These are phyloP conservation scores for Montifringilla adamsi DNA, from an alignment of 2,113 vertebrate species.

Conservation along the genomic window DNA sequence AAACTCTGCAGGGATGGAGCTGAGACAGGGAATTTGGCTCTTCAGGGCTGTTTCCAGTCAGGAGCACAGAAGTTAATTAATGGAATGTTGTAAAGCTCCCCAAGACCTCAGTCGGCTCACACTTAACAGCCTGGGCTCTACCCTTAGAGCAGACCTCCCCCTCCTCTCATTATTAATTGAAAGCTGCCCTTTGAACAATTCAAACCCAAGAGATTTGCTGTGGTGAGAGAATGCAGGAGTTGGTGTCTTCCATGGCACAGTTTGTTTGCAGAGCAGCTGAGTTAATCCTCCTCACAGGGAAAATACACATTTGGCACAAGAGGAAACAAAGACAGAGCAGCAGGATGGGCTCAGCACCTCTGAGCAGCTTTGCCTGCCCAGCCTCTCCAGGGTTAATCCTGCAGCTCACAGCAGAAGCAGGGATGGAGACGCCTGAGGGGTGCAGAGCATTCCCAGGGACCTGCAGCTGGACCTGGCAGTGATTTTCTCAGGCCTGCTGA, in stretches of 20 bases:
- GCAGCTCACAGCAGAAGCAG: neutral
- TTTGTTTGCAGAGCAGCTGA: neutral
- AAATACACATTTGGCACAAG: rapidly evolving
- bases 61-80: neutral
- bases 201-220: neutral
- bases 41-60: neutral
- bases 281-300: neutral
- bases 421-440: neutral
- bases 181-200: neutral
- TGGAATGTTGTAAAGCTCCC: neutral
- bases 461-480: neutral
- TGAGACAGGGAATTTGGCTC: neutral
- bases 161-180: neutral
- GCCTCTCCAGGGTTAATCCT: too few species aligned
- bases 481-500: neutral
- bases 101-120: neutral
- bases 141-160: neutral
- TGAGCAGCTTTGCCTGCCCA: neutral
- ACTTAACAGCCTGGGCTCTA: neutral
- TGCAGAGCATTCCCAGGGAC: neutral
- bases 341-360: neutral
- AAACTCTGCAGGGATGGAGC: neutral
- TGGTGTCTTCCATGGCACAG: neutral
- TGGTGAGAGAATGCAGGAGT: neutral
- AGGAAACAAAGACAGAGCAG: neutral